Evolutionary conservation across 2,113 vertebrate species (phyloP), one percentile per base, ranked within the genome.

Genomic region (Plectropomus leopardus): DNA sequence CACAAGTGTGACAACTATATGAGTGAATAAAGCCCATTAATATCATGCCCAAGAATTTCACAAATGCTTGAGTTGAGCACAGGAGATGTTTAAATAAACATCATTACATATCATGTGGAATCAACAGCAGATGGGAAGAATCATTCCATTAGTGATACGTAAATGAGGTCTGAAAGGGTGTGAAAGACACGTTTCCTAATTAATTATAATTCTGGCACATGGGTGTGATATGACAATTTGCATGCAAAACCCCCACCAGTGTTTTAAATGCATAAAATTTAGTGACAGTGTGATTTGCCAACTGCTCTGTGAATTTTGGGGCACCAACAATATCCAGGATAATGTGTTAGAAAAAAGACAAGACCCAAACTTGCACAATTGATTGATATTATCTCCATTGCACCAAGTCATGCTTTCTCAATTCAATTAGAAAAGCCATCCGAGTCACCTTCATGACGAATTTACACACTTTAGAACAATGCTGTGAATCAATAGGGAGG

Each of bases 381-480:
- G 86, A 79, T 87, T 84, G 85, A 89, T 91, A 81, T 87, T 72
- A 90, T 90, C 88, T 79, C 65, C 36, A 9, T 19, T 24, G 36
- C 88, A 83, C 57, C 67, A 45, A 88, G 58, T 82, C 86, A 77
- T 57, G 53, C 80, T 86, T 53, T 21, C 67, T 47, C 42, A 28
- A 24, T 88, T 85, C 80, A 88, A 90, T 92, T 87, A 90, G 76
- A 90, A 87, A 79, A 72, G 44, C 50, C 28, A 28, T 50, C 26
- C 3, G 53, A 80, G 87, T 92, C 90, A 90, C 85, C 87, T 88
- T 93, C 87, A 89, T 84, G 80, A 89, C 44, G 36, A 70, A 84
- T 85, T 66, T 70, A 82, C 51, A 50, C 79, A 84, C 78, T 65
- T 63, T 28, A 45, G 32, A n/a, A 78, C 82, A 74, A 80, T 63